Evolutionary conservation across 2,888 invertebrate species (phyloP).

Genomic region (Phanerotoma sp.): DNA sequence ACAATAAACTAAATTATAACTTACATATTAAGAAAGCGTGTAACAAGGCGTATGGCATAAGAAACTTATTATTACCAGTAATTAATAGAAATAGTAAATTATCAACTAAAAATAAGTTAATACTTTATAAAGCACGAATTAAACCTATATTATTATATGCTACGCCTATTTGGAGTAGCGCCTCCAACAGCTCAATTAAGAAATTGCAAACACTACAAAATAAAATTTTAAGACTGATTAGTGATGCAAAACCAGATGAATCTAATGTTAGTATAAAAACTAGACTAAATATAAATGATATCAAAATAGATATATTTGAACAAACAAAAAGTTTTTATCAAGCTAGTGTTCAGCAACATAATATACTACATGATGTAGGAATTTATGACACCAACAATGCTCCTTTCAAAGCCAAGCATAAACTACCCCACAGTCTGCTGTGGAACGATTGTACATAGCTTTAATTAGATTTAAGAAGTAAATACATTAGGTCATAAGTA

Average conservation of each 20-base stretch:
- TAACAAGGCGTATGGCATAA: background rate
- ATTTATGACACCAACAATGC: too few species aligned
- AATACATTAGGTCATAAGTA: too few species aligned
- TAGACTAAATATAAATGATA: slow-evolving; percentile 10
- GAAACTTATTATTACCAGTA: background rate
- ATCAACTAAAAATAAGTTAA: background rate
- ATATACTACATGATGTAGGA: too few species aligned
- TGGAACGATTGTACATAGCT: too few species aligned
- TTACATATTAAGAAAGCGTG: background rate
- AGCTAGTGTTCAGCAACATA: too few species aligned
- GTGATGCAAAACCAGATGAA: background rate
- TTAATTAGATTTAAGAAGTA: too few species aligned
- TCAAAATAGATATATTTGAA: background rate
- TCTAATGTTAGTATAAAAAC: background rate
- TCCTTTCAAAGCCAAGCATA: too few species aligned
- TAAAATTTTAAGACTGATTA: background rate
- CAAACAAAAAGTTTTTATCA: too few species aligned
- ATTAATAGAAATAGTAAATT: background rate
- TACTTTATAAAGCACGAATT: background rate
- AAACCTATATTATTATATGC: background rate
- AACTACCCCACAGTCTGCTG: too few species aligned
- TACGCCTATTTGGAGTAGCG: background rate
- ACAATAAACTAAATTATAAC: background rate
- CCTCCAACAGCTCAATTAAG: background rate
- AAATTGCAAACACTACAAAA: background rate